A percentile compares a stretch with the other conserved stretches of the same genome.
Conservation (phyloP, 2,888 invertebrate species). For the Rhopalosiphum nymphaeae region DNA sequence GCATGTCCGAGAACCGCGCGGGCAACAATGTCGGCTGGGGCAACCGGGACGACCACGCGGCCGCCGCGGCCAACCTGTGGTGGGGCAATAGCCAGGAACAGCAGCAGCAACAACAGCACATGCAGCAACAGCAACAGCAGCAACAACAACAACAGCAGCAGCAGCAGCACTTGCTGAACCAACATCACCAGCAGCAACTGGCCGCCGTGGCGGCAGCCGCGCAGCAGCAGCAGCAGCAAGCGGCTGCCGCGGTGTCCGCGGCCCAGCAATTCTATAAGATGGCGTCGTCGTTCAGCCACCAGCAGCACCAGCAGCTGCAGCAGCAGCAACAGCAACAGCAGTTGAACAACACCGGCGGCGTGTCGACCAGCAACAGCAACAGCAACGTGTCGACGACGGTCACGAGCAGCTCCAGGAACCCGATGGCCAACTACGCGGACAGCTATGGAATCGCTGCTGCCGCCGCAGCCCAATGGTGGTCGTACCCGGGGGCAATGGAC, state of each 20-base stretch:
- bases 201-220: conserved; percentile 69
- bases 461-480: conserved; percentile 62
- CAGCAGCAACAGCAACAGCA: conserved; percentile 72
- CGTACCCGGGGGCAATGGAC: conserved; percentile 59
- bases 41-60: conserved; percentile 69
- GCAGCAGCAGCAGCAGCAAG: conserved; percentile 70
- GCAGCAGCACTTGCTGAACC: conserved; percentile 68
- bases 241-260: conserved; percentile 66
- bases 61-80: conserved; percentile 71
- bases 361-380: conserved; percentile 63
- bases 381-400: conserved; percentile 59
- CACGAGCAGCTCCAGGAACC: conserved; percentile 61
- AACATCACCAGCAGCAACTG: conserved; percentile 70
- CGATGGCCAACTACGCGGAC: conserved; percentile 60
- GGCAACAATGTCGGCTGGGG: conserved; percentile 70
- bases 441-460: conserved; percentile 61
- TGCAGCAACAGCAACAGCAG: conserved; percentile 69
- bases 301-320: conserved; percentile 72
- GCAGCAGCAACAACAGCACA: conserved; percentile 68
- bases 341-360: conserved; percentile 64
- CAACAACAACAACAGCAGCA: conserved; percentile 69
- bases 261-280: conserved; percentile 66
- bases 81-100: conserved; percentile 70
- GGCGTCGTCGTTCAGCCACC: conserved; percentile 67
- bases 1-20: conserved; percentile 67